A percentile compares a stretch with the other conserved stretches of the same genome.
Evolutionary conservation across 92 coral and sea anemone species (phyloP).

Genomic region (Paramuricea clavata): DNA sequence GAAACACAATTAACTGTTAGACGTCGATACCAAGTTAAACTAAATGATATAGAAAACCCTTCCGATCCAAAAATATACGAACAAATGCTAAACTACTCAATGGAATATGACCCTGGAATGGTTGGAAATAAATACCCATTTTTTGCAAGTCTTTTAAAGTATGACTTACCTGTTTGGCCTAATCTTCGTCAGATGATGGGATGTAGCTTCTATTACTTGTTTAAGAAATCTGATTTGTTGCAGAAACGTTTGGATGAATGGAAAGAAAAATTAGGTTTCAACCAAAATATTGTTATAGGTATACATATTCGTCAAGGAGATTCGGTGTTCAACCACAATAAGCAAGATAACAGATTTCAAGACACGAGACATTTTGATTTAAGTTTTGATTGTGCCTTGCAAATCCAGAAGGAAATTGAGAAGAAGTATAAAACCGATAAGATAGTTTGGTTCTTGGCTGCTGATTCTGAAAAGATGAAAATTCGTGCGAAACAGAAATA

Average conservation of each 20-base stretch:
- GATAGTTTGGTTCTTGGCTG: constrained; percentile 80
- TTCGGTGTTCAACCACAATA: constrained; percentile 71
- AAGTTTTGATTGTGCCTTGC: constrained; percentile 76
- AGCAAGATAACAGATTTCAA: constrained; percentile 53
- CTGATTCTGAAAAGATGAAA: constrained; percentile 77
- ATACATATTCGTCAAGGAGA: constrained; percentile 88
- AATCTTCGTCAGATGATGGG: constrained; percentile 71
- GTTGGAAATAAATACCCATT: background rate
- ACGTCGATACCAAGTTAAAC: no score
- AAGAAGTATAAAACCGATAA: constrained; percentile 18
- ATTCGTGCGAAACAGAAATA: constrained; percentile 58
- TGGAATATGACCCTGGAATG: background rate
- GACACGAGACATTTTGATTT: constrained; percentile 55
- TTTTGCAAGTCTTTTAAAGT: background rate
- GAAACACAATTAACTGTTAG: background rate
- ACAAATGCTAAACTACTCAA: background rate
- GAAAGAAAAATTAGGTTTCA: constrained; percentile 42
- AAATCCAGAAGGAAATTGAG: constrained; percentile 64
- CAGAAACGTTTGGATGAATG: constrained; percentile 50
- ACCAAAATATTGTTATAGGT: constrained; percentile 70
- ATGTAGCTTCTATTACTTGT: constrained; percentile 86
- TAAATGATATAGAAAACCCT: background rate
- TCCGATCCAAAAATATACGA: background rate
- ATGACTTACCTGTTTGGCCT: constrained; percentile 4
- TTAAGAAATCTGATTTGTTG: constrained; percentile 72